These are phyloP conservation scores for Melospiza georgiana DNA, from an alignment of 2,113 vertebrate genomes.

Conservation along the genomic window DNA sequence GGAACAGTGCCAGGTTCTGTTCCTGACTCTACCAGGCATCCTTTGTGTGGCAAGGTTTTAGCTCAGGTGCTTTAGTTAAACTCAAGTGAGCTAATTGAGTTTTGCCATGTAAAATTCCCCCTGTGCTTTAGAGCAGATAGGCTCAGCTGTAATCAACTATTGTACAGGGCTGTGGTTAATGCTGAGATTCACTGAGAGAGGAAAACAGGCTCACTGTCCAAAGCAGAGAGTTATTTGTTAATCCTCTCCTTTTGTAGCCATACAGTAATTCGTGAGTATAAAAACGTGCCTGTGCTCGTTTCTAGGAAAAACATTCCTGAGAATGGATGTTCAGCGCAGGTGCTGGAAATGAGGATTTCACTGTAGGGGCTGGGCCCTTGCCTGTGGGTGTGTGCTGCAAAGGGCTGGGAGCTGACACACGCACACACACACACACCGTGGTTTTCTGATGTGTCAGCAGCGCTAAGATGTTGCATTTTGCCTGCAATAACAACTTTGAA, in stretches of 20 bases:
- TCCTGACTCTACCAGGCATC: not conserved
- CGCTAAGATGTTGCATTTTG: slow-evolving; percentile 27
- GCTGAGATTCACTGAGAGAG: not conserved
- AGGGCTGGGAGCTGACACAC: not conserved
- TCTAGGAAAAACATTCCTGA: not conserved
- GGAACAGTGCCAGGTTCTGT: not conserved
- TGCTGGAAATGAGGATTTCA: not conserved
- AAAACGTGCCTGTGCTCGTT: not conserved
- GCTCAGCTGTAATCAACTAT: not conserved
- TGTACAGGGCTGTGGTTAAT: not conserved
- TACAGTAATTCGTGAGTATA: not conserved
- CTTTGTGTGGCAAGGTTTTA: not conserved
- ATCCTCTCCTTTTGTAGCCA: not conserved
- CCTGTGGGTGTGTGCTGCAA: not conserved
- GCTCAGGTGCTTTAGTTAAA: slow-evolving; percentile 7
- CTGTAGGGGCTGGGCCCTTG: not conserved
- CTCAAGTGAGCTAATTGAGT: not conserved
- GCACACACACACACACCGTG: accelerated
- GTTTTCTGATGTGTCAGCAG: slow-evolving; percentile 32
- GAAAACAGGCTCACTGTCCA: not conserved
- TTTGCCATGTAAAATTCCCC: slow-evolving; percentile 1
- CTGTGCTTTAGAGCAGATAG: not conserved
- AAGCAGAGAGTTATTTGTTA: not conserved
- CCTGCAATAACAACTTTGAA: slow-evolving; percentile 36
- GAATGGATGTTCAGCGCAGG: not conserved